phyloP scores from a whole-genome alignment of 1,140 invertebrate genomes.

The Hydropsyche tenuis region DNA sequence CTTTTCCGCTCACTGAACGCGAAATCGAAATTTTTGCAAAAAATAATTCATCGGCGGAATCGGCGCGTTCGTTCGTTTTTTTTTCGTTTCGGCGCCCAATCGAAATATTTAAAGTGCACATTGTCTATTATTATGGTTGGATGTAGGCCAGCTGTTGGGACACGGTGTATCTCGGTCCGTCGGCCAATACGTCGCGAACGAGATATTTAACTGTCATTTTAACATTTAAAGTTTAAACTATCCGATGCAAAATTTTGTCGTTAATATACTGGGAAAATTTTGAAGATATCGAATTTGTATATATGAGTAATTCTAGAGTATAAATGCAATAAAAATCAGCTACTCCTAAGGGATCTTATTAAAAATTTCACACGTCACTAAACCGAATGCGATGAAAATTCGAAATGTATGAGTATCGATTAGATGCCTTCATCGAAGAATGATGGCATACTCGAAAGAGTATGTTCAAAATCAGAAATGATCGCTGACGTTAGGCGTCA shows the following conservation, averaged over 20 bases:
- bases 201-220: slow-evolving; percentile 6
- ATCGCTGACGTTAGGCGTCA: slow-evolving; percentile 7
- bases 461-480: too few relatives aligned
- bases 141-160: slow-evolving; percentile 35
- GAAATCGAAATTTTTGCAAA: neutral
- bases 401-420: too few relatives aligned
- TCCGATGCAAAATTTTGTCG: neutral
- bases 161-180: slow-evolving; percentile 28
- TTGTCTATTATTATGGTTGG: slow-evolving; percentile 37
- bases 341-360: too few relatives aligned
- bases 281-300: neutral
- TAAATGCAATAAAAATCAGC: too few relatives aligned
- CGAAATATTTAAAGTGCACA: slow-evolving; percentile 32
- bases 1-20: neutral
- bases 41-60: neutral
- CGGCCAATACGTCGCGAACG: slow-evolving; percentile 24
- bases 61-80: neutral
- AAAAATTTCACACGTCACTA: too few relatives aligned
- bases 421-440: too few relatives aligned
- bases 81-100: slow-evolving; percentile 9
- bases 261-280: neutral
- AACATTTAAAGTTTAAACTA: neutral
- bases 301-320: too few relatives aligned
- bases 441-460: too few relatives aligned
- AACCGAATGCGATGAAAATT: too few relatives aligned